These are phyloP conservation scores for Ursus arctos DNA, from an alignment of 2,113 vertebrate genomes.

Conservation along the genomic window DNA sequence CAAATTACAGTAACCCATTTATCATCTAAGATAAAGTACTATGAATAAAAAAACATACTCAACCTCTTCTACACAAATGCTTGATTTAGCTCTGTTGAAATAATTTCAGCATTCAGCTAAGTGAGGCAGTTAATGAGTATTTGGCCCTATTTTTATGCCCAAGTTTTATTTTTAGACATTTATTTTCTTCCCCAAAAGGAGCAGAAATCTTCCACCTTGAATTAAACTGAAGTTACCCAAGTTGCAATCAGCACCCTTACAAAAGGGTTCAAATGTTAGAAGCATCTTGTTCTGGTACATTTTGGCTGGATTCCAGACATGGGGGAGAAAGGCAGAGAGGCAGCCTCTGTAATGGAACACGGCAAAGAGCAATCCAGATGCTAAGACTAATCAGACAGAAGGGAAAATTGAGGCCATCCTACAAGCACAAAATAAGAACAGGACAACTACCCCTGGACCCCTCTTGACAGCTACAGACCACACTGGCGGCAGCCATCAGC, in stretches of 20 bases:
- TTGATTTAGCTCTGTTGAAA: slow-evolving; percentile 80
- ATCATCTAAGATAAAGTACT: slow-evolving; percentile 74
- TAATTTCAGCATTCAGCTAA: slow-evolving; percentile 80
- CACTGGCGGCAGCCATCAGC: neutral
- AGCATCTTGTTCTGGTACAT: slow-evolving; percentile 37
- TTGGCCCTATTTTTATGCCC: slow-evolving; percentile 81
- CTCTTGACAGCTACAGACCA: neutral
- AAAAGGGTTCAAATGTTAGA: slow-evolving; percentile 76
- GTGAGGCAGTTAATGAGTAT: slow-evolving; percentile 80
- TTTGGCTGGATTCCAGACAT: slow-evolving; percentile 68
- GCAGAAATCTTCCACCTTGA: slow-evolving; percentile 76
- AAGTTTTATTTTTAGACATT: slow-evolving; percentile 81
- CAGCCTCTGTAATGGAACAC: neutral
- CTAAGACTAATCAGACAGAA: slow-evolving; percentile 59
- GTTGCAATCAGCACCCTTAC: slow-evolving; percentile 74
- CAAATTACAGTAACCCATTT: slow-evolving; percentile 78
- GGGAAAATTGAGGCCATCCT: slow-evolving; percentile 54
- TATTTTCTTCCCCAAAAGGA: slow-evolving; percentile 66
- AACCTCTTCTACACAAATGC: slow-evolving; percentile 74
- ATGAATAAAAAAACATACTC: slow-evolving; percentile 54
- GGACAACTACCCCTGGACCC: neutral
- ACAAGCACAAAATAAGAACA: neutral
- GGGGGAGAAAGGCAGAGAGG: slow-evolving; percentile 42
- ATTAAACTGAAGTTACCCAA: slow-evolving; percentile 71
- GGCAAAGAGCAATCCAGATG: slow-evolving; percentile 58